Percentiles rank a stretch among this genome's conserved stretches.
These are phyloP conservation scores for Allophyes oxyacanthae DNA, from an alignment of 2,888 invertebrate genomes.

Conservation along the genomic window DNA sequence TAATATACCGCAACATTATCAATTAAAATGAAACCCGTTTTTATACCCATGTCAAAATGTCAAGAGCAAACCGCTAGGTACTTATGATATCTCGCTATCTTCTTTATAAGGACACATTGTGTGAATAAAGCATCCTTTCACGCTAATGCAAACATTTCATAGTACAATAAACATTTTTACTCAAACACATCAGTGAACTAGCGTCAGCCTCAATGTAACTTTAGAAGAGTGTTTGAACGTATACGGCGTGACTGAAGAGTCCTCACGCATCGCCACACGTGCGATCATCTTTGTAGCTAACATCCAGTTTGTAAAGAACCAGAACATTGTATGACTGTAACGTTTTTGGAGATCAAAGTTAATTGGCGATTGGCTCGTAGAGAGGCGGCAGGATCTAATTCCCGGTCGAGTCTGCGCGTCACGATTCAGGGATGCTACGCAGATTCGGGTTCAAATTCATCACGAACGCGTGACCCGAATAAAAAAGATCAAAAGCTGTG, in stretches of 20 bases:
- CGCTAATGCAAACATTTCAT: conserved; percentile 40
- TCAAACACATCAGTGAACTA: conserved; percentile 66
- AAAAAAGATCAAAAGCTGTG: not conserved
- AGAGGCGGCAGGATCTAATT: conserved; percentile 74
- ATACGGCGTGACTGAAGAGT: conserved; percentile 71
- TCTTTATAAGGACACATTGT: conserved; percentile 33
- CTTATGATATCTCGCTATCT: conserved; percentile 12
- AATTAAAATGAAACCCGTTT: conserved; percentile 4
- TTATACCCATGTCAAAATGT: conserved; percentile 31
- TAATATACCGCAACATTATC: conserved; percentile 2
- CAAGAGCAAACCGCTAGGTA: conserved; percentile 20
- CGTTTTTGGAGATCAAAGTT: conserved; percentile 47
- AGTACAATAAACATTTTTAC: conserved; percentile 35
- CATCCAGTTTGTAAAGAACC: conserved; percentile 52
- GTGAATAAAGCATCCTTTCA: conserved; percentile 25
- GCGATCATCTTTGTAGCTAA: conserved; percentile 62
- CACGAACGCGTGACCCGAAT: conserved; percentile 56
- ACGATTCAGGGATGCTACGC: conserved; percentile 66
- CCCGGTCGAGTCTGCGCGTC: conserved; percentile 70
- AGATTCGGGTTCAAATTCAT: conserved; percentile 44
- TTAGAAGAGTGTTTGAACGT: conserved; percentile 63
- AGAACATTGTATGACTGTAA: conserved; percentile 19
- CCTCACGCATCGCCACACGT: conserved; percentile 72
- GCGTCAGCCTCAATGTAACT: conserved; percentile 60
- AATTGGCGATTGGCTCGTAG: conserved; percentile 53